Conservation (phyloP, 2,888 invertebrate species). For the Drosophila eohydei region DNA sequence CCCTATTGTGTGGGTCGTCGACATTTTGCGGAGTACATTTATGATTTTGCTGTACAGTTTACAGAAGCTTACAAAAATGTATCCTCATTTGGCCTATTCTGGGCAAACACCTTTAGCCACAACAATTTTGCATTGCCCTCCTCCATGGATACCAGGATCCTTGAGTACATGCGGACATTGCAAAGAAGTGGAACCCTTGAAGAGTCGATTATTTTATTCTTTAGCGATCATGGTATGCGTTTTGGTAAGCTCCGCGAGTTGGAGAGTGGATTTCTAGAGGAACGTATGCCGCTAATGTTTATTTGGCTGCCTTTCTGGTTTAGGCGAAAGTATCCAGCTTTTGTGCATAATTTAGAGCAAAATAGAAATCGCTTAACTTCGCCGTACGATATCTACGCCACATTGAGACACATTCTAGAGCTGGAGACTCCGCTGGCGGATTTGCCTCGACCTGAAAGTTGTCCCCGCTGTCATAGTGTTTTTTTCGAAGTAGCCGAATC, state of each 20-base stretch:
- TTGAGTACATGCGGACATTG: slow-evolving; percentile 87
- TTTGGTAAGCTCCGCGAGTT: slow-evolving; percentile 89
- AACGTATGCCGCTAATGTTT: slow-evolving; percentile 90
- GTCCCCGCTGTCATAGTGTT: slow-evolving; percentile 88
- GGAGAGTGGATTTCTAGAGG: slow-evolving; percentile 90
- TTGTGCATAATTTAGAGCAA: slow-evolving; percentile 86
- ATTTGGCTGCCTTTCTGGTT: slow-evolving; percentile 89
- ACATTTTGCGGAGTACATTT: slow-evolving; percentile 88
- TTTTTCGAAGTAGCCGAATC: slow-evolving; percentile 87
- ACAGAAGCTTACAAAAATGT: slow-evolving; percentile 87
- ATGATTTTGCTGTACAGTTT: slow-evolving; percentile 89
- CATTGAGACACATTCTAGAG: slow-evolving; percentile 45
- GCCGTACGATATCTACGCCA: slow-evolving; percentile 58
- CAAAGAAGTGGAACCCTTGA: slow-evolving; percentile 87
- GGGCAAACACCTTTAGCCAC: slow-evolving; percentile 92
- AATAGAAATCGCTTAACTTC: slow-evolving; percentile 88
- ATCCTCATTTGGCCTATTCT: slow-evolving; percentile 90
- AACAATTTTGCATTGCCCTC: slow-evolving; percentile 88
- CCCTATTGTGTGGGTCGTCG: slow-evolving; percentile 87
- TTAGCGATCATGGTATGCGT: slow-evolving; percentile 92
- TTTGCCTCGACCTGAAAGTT: slow-evolving; percentile 83
- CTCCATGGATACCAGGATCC: slow-evolving; percentile 88
- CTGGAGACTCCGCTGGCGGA: slow-evolving; percentile 37
- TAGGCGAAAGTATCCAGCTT: slow-evolving; percentile 86
- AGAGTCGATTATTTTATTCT: slow-evolving; percentile 89